phyloP scores from a whole-genome alignment of 1,140 invertebrate genomes.

The Anthonomus grandis region DNA sequence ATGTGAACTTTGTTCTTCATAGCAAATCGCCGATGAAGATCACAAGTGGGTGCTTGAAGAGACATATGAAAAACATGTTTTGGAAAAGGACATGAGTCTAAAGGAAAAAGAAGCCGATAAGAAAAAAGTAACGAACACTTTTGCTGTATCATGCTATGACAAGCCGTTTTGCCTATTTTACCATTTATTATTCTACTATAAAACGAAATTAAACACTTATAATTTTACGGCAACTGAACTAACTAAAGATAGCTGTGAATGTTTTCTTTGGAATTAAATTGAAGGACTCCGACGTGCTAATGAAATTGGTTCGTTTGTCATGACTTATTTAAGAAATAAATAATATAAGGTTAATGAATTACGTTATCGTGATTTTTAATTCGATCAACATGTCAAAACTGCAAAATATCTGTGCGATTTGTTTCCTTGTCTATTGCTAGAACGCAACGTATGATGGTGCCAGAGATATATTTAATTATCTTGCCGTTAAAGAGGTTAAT shows the following conservation, averaged over 20 bases:
- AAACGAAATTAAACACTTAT: slow-evolving; percentile 39
- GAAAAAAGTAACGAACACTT: slow-evolving; percentile 24
- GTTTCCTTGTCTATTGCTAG: too few relatives aligned
- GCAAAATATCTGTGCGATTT: too few relatives aligned
- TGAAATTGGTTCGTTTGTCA: slow-evolving; percentile 48
- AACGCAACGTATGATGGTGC: too few relatives aligned
- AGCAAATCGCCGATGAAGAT: slow-evolving; percentile 34
- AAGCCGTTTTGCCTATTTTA: slow-evolving; percentile 38
- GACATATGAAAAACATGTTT: slow-evolving; percentile 30
- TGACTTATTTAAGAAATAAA: slow-evolving; percentile 37
- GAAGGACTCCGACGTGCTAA: slow-evolving; percentile 46
- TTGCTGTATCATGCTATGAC: slow-evolving; percentile 36
- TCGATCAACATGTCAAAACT: slow-evolving; percentile 7
- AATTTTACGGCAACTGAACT: slow-evolving; percentile 45
- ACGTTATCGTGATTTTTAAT: slow-evolving; percentile 23
- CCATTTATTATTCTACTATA: slow-evolving; percentile 35
- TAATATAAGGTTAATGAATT: slow-evolving; percentile 37
- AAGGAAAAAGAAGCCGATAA: slow-evolving; percentile 33
- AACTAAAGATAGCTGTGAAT: slow-evolving; percentile 27
- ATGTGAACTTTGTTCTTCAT: slow-evolving; percentile 14
- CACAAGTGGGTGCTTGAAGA: too few relatives aligned
- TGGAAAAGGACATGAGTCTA: slow-evolving; percentile 35
- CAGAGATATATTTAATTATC: too few relatives aligned
- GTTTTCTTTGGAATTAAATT: slow-evolving; percentile 51
- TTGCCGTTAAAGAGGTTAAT: too few relatives aligned